Evolutionary conservation across 2,797 vertebrate genomes (phyloP), one percentile per base, ranked within the genome.

Genomic region (Columba guinea): DNA sequence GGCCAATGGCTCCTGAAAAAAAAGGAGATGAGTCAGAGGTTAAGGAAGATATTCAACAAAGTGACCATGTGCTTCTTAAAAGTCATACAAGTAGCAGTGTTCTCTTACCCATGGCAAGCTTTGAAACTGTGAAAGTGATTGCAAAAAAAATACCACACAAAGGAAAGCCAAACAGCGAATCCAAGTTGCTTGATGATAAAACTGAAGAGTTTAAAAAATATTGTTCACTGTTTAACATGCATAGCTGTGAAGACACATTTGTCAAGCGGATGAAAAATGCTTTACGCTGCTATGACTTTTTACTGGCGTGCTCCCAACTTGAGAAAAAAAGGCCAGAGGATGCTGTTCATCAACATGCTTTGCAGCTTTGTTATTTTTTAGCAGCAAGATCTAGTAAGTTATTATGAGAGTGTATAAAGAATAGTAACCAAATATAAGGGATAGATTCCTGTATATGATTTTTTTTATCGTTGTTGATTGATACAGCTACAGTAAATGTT

Each of bases 371-470:
- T 59, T 90, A 41, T 67, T 83, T 94, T 90, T 68, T 93, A 84
- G 93, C 74, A 44, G 59, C 84, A 77, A 87, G 84, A 84, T 77
- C 90, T 73, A 84, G 84, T 90, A 90, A 90, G 87, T 87, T 80
- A 51, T 13, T 24, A 23, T 49, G 53, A 59, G 4, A 79, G 10
- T 55, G 20, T 30, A 51, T 59, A 41, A 92, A 60, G 18, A 89
- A 46, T 39, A 70, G 26, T 34, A 75, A 51, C 35, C 16, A n/a
- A 35, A 52, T 67, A 52, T 35, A n/a, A 81, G 52, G 20, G 65
- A 24, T 18, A 4, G 13, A 27, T 70, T 69, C 7, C 41, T 70
- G 46, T 44, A 12, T 48, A 11, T 60, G 41, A 46, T 56, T 11
- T 51, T 52, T 74, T 52, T 63, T 63, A 21, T 58, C 62, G 18